Evolutionary conservation across 2,113 vertebrate species (phyloP), one percentile per base, ranked within the genome.

Genomic region (Festucalex cinctus): DNA sequence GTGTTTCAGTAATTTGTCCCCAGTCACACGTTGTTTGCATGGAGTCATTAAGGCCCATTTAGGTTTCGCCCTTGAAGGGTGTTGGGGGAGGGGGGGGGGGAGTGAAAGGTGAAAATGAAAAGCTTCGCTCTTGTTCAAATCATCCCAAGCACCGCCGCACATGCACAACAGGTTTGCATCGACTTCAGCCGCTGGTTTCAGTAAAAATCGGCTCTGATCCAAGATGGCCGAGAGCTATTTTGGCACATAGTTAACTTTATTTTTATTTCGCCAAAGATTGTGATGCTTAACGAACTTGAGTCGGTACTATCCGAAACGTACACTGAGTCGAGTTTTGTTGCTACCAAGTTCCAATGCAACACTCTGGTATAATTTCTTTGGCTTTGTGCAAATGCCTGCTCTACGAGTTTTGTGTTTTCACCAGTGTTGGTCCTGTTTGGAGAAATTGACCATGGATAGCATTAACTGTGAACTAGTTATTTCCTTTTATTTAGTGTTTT

Each of bases 21-120:
- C 81, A 83, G 66, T 88, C 89, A 87, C 87, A 89, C 74, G n/a
- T 83, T 86, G 85, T 85, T 89, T 85, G 87, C 87, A 84, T 83
- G 80, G 83, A 91, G 85, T 89, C 84, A 85, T 90, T 90, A 90
- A 83, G 76, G 60, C 61, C 62, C 83, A 78, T 84, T 86, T 85
- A 82, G 65, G 69, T 57, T 83, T 78, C 80, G 78, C 54, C 82
- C 83, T 88, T 88, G 75, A 88, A 88, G 71, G 77, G 78, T 67
- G 78, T 10, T 53, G 43, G 26, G 63, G 66, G 62, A 49, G 5
- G 44, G 68, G 76, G 79, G 2, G 49, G 36, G 69, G 78, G 82
- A 77, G 83, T 77, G 77, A 81, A 75, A 71, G 77, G 78, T 83
- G 83, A 87, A 88, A 90, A 89, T 85, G 76, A 32, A 83, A 86